Evolutionary conservation across 2,113 vertebrate species (phyloP).

Genomic region (Clarias macrocephalus): DNA sequence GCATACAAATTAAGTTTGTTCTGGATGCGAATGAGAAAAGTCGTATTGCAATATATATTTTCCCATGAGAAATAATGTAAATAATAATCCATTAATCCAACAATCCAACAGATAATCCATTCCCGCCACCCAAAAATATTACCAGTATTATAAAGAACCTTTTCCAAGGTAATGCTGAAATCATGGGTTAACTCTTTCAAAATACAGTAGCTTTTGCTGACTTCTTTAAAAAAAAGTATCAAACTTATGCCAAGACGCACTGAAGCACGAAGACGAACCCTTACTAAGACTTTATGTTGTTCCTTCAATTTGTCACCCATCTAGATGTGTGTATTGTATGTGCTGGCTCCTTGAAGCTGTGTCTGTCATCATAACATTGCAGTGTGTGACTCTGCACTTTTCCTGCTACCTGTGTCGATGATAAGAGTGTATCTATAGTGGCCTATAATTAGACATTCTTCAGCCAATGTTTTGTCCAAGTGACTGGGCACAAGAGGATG

Average conservation of each 20-base stretch:
- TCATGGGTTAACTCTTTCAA: neutral
- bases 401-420: neutral
- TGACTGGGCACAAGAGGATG: constrained; percentile 5
- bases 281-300: neutral
- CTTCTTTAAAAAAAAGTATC: too few relatives aligned
- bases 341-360: neutral
- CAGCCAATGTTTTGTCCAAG: constrained; percentile 7
- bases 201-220: neutral
- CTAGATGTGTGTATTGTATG: neutral
- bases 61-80: too few relatives aligned
- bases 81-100: too few relatives aligned
- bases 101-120: too few relatives aligned
- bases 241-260: neutral
- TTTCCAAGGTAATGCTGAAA: too few relatives aligned
- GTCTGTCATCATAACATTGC: neutral
- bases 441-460: constrained; percentile 11
- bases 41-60: too few relatives aligned
- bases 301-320: neutral
- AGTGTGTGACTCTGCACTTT: constrained; percentile 10
- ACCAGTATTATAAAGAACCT: too few relatives aligned
- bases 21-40: too few relatives aligned
- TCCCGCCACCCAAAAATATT: too few relatives aligned
- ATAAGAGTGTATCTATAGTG: neutral
- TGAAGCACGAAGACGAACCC: neutral
- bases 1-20: too few relatives aligned